Conservation (phyloP, 2,888 invertebrate species). For the Brachyptera putata region DNA sequence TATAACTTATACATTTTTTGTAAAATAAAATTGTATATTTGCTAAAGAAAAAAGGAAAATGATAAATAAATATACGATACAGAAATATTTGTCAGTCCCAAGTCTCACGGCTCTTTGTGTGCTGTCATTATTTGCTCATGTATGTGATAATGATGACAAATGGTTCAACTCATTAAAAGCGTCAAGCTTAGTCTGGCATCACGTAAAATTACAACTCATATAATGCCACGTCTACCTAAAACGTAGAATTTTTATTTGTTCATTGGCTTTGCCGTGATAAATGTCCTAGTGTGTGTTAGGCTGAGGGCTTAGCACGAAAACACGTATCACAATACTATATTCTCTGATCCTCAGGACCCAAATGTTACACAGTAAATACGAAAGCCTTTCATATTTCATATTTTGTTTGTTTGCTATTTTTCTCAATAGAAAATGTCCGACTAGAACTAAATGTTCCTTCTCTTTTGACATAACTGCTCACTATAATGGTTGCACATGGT, state of each 20-base stretch:
- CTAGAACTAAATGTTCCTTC: constrained; percentile 1
- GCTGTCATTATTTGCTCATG: no score
- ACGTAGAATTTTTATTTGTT: constrained; percentile 15
- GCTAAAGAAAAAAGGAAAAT: no score
- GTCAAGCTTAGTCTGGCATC: background rate
- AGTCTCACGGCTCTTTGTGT: background rate
- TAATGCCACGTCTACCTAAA: background rate
- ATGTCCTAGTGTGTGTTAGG: constrained; percentile 13
- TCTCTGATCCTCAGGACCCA: background rate
- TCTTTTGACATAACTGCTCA: constrained; percentile 7
- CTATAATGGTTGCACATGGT: constrained; percentile 9
- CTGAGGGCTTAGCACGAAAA: constrained; percentile 7
- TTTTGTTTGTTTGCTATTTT: constrained; percentile 17
- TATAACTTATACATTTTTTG: no score
- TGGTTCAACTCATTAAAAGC: constrained; percentile 7
- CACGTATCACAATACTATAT: background rate
- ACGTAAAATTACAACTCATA: background rate
- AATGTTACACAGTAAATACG: background rate
- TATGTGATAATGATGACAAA: constrained; percentile 20
- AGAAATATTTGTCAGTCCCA: no score
- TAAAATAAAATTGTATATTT: no score
- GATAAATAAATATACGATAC: no score
- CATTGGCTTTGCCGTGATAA: constrained; percentile 16
- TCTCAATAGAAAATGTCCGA: constrained; percentile 3
- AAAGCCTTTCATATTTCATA: constrained; percentile 19